Evolutionary conservation across 2,113 vertebrate species (phyloP).

Genomic region (Pollachius pollachius): DNA sequence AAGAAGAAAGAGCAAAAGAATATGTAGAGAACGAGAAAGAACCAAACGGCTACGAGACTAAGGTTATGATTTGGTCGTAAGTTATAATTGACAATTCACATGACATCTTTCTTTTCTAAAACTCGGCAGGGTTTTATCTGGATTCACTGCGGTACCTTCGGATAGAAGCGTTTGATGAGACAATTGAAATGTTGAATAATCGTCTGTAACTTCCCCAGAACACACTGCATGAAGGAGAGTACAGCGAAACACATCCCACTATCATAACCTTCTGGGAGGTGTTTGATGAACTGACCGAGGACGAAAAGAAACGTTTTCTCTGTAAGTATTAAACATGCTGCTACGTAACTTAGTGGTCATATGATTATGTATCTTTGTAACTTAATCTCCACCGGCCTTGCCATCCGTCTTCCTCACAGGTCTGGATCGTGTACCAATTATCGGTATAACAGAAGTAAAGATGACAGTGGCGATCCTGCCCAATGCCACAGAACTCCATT

Average conservation of each 20-base stretch:
- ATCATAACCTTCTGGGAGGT: slow-evolving; percentile 81
- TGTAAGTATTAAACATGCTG: slow-evolving; percentile 62
- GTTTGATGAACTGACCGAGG: slow-evolving; percentile 72
- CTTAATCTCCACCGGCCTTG: neutral
- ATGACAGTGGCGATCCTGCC: slow-evolving; percentile 64
- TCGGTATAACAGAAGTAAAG: slow-evolving; percentile 58
- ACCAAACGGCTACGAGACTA: no score
- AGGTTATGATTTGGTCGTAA: no score
- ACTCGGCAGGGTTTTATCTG: no score
- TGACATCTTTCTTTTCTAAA: no score
- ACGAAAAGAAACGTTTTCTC: slow-evolving; percentile 80
- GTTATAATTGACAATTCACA: no score
- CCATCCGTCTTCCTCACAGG: slow-evolving; percentile 79
- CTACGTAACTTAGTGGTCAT: neutral
- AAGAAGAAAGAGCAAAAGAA: no score
- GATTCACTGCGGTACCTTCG: no score
- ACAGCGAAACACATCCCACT: slow-evolving; percentile 68
- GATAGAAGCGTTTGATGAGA: no score
- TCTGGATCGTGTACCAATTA: slow-evolving; percentile 67
- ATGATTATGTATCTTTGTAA: neutral
- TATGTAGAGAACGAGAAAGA: no score
- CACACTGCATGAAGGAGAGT: slow-evolving; percentile 68
- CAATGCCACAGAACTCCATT: slow-evolving; percentile 53
- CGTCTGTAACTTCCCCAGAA: slow-evolving; percentile 61
- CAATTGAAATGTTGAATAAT: no score